A percentile compares a stretch with the other conserved stretches of the same genome.
Conservation (phyloP, 53 echinoderm and acorn worm genomes). For the Actinopyga echinites region DNA sequence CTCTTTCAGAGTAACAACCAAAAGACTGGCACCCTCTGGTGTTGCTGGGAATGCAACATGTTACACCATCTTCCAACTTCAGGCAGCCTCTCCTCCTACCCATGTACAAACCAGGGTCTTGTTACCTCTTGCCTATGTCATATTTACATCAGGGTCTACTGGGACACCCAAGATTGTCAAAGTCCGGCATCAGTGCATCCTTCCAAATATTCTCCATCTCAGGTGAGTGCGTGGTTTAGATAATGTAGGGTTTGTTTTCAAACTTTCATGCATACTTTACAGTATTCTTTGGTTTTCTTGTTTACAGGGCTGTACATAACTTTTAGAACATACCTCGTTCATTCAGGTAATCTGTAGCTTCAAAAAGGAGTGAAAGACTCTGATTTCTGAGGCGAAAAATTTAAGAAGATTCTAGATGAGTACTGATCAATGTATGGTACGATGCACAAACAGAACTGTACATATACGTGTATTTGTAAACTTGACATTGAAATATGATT, state of each 20-base stretch:
- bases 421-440: no score
- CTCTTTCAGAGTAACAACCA: background rate
- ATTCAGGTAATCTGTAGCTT: no score
- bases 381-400: no score
- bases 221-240: conserved; percentile 39
- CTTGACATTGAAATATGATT: no score
- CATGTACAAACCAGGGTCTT: background rate
- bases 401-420: no score
- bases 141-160: conserved; percentile 91
- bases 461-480: no score
- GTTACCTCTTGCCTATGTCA: conserved; percentile 69
- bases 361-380: no score
- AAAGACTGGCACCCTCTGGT: background rate
- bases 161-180: conserved; percentile 82
- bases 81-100: background rate
- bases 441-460: no score
- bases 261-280: background rate
- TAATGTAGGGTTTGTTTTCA: background rate
- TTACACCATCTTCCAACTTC: background rate
- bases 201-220: conserved; percentile 80
- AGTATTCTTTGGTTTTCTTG: background rate
- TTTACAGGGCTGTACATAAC: background rate
- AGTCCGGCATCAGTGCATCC: conserved; percentile 81
- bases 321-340: background rate
- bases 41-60: no score